These are phyloP conservation scores for Dendronephthya gigantea DNA, from an alignment of 64 coral and sea anemone species.

Conservation along the genomic window DNA sequence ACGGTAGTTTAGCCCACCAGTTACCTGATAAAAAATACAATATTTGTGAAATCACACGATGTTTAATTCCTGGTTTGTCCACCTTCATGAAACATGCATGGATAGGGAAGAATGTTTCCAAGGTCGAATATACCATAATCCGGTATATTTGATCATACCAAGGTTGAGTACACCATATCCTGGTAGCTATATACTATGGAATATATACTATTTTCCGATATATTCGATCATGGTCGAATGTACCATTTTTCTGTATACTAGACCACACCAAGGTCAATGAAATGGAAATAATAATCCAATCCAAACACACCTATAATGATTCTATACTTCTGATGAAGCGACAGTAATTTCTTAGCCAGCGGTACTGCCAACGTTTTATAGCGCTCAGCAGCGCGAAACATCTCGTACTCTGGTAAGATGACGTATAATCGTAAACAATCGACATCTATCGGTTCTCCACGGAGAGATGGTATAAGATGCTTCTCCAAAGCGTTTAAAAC, in stretches of 20 bases:
- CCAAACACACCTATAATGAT: constrained; percentile 58
- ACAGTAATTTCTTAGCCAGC: constrained; percentile 51
- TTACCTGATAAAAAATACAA: constrained; percentile 41
- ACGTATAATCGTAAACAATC: constrained; percentile 75
- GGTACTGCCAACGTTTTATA: constrained; percentile 50
- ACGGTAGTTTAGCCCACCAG: constrained; percentile 84
- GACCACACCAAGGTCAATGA: neutral
- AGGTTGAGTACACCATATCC: no score
- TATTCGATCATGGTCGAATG: no score
- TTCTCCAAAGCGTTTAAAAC: constrained; percentile 22
- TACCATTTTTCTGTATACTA: no score
- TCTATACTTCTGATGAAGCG: constrained; percentile 41
- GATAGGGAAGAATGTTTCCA: neutral
- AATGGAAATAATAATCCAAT: neutral
- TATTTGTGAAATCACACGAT: no score
- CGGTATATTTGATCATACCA: no score
- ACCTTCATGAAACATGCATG: no score
- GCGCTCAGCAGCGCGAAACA: constrained; percentile 37
- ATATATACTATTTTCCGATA: neutral
- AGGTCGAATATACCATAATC: neutral
- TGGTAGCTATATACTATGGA: no score
- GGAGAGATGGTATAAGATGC: constrained; percentile 27
- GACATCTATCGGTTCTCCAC: constrained; percentile 63
- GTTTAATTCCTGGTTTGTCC: no score
- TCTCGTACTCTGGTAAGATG: constrained; percentile 63